Evolutionary conservation across 2,888 invertebrate genomes (phyloP).

Genomic region (Deilephila porcellus): DNA sequence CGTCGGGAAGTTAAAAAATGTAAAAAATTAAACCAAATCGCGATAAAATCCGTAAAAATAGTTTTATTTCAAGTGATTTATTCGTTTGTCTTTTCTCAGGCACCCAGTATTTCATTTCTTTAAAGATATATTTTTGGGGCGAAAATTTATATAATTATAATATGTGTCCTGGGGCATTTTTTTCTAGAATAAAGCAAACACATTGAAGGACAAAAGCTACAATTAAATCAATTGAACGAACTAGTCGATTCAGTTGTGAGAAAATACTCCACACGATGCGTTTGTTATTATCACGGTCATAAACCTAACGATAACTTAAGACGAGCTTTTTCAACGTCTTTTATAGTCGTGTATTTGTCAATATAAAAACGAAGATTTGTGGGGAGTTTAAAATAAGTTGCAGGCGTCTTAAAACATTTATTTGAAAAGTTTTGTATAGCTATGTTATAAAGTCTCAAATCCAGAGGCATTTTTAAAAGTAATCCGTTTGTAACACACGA

Average conservation of each 20-base stretch:
- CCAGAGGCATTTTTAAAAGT: background rate
- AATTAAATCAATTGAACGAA: background rate
- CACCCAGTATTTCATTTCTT: too few relatives aligned
- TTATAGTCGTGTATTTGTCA: background rate
- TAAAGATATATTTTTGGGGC: too few relatives aligned
- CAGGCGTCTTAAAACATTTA: background rate
- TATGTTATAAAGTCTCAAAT: background rate
- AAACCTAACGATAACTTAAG: background rate
- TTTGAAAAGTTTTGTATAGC: background rate
- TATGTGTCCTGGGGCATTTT: too few relatives aligned
- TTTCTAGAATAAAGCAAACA: too few relatives aligned
- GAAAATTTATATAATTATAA: too few relatives aligned
- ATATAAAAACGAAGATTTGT: background rate
- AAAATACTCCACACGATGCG: background rate
- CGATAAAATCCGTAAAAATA: too few relatives aligned
- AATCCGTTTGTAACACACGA: background rate
- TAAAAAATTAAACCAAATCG: too few relatives aligned
- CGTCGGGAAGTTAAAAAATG: too few relatives aligned
- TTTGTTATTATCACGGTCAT: background rate
- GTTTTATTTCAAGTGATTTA: too few relatives aligned
- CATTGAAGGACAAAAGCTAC: too few relatives aligned
- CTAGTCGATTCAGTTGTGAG: background rate
- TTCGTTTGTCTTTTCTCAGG: too few relatives aligned
- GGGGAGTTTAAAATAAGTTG: background rate
- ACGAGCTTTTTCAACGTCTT: background rate